These are phyloP conservation scores for Carcharodon carcharias DNA, from an alignment of 2,797 vertebrate genomes.

Conservation along the genomic window DNA sequence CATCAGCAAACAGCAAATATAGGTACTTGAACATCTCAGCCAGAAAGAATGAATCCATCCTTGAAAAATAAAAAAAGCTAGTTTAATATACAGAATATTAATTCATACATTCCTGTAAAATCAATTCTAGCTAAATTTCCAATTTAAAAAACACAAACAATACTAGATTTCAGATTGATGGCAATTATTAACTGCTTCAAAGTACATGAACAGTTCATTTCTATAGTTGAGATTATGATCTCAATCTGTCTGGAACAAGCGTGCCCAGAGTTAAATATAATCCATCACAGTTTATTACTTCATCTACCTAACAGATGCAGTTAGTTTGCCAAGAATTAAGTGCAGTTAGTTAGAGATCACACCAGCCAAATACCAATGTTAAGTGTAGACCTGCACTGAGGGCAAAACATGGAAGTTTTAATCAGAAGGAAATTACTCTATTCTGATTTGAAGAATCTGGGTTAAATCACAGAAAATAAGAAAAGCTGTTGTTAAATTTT, in stretches of 20 bases:
- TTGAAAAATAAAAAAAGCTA: constrained; percentile 42
- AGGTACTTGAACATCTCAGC: constrained; percentile 79
- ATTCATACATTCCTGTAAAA: neutral
- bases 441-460: neutral
- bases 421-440: neutral
- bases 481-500: neutral
- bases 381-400: neutral
- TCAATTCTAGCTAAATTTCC: neutral
- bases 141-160: neutral
- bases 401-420: neutral
- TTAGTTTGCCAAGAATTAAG: neutral
- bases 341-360: neutral
- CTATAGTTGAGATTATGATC: neutral
- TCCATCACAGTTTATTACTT: neutral
- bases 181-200: neutral
- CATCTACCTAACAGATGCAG: neutral
- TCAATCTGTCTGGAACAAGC: neutral
- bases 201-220: neutral
- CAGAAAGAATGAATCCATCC: constrained; percentile 76
- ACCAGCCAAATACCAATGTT: neutral
- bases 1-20: constrained; percentile 72
- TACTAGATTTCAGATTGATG: neutral
- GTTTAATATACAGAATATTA: neutral
- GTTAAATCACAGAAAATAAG: neutral
- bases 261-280: neutral